A percentile compares a stretch with the other conserved stretches of the same genome.
These are phyloP conservation scores for Tethya wilhelma DNA, from an alignment of 37 sponge, comb jelly and placozoan species.

Conservation along the genomic window DNA sequence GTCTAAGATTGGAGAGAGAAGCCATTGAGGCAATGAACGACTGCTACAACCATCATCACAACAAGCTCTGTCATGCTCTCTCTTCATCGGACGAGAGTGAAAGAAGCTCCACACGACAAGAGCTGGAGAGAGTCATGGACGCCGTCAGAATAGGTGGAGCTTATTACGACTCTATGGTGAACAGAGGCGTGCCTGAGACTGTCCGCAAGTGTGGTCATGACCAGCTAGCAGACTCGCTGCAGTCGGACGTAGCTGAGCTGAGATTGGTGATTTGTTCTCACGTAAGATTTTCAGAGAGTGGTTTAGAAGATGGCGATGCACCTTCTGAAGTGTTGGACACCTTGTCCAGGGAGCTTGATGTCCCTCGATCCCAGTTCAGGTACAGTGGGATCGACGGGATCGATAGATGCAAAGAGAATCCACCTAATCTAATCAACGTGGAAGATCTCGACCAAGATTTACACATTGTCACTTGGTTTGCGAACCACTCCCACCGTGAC, in stretches of 20 bases:
- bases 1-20: conserved; percentile 50
- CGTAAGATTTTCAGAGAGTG: too few species aligned
- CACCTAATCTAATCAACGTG: too few species aligned
- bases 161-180: conserved; percentile 9
- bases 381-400: background rate
- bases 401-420: too few species aligned
- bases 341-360: too few species aligned
- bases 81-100: background rate
- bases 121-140: background rate
- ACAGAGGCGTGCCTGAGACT: background rate
- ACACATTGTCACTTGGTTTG: background rate
- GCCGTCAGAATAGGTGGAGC: conserved; percentile 15
- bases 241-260: background rate
- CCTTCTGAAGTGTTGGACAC: too few species aligned
- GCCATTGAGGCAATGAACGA: conserved; percentile 38
- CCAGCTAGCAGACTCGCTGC: background rate
- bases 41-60: conserved; percentile 34
- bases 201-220: background rate
- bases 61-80: background rate
- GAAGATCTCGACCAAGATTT: background rate
- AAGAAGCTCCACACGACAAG: too few species aligned
- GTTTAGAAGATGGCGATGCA: too few species aligned
- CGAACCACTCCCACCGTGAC: background rate
- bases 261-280: background rate
- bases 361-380: background rate